Evolutionary conservation across 2,797 vertebrate genomes (phyloP).

Genomic region (Takifugu ocellatus): DNA sequence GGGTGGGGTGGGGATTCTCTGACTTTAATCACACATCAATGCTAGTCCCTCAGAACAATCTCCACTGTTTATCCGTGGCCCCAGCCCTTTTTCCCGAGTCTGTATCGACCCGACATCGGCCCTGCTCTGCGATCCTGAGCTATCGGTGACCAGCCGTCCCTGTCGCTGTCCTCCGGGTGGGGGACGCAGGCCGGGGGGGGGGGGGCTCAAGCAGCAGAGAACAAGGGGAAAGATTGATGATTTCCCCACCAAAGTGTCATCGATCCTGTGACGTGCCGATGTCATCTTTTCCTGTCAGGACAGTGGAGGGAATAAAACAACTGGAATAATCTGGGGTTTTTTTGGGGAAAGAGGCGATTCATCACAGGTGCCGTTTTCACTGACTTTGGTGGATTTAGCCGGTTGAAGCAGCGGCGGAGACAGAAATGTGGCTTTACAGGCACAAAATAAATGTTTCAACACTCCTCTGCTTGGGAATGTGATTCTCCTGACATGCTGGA

Average conservation of each 20-base stretch:
- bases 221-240: constrained; percentile 41
- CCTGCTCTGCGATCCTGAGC: constrained; percentile 37
- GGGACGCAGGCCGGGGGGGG: constrained; percentile 19
- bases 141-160: constrained; percentile 43
- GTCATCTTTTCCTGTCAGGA: constrained; percentile 44
- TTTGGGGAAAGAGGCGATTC: too few relatives aligned
- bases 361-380: too few relatives aligned
- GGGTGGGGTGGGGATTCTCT: constrained; percentile 56
- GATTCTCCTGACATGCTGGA: too few relatives aligned
- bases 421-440: too few relatives aligned
- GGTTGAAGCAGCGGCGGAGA: too few relatives aligned
- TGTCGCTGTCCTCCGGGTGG: constrained; percentile 23
- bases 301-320: constrained; percentile 9
- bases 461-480: too few relatives aligned
- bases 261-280: constrained; percentile 67
- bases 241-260: constrained; percentile 70
- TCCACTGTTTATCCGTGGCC: constrained; percentile 66
- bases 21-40: constrained; percentile 75
- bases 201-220: constrained; percentile 23
- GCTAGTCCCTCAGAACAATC: constrained; percentile 61
- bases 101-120: constrained; percentile 58
- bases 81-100: constrained; percentile 52
- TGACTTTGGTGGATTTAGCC: too few relatives aligned
- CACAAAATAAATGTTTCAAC: too few relatives aligned
- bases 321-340: too few relatives aligned